These are phyloP conservation scores for Liposcelis brunnea DNA, from an alignment of 2,888 invertebrate species.

Conservation along the genomic window DNA sequence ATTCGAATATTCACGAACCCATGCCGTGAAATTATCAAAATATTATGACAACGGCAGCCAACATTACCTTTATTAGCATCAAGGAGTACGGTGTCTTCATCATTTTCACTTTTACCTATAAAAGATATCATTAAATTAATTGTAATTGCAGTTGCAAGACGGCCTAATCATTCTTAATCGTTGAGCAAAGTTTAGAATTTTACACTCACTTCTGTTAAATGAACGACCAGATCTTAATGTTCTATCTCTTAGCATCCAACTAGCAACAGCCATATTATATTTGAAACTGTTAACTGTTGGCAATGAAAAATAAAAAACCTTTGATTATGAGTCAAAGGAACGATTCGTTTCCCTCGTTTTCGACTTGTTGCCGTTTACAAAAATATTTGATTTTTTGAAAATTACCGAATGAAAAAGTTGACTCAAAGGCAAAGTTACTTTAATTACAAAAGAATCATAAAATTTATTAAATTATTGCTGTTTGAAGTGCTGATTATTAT, in stretches of 20 bases:
- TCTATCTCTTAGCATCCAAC: conserved; percentile 33
- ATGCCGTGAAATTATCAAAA: conserved; percentile 5
- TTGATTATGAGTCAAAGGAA: conserved; percentile 2
- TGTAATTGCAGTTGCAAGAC: conserved; percentile 13
- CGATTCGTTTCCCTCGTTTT: no score
- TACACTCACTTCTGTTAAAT: conserved; percentile 29
- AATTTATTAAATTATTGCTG: no score
- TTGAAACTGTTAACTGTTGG: conserved; percentile 9
- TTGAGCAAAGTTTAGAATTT: conserved; percentile 16
- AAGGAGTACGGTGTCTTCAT: conserved; percentile 41
- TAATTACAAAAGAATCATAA: no score
- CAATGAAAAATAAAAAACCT: conserved; percentile 6
- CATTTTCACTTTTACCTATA: conserved; percentile 30
- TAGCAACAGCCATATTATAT: conserved; percentile 32
- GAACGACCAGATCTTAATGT: conserved; percentile 26
- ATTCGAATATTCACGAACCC: background rate
- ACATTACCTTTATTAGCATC: conserved; percentile 33
- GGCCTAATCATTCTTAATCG: conserved; percentile 11
- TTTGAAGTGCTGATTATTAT: no score
- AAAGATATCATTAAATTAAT: conserved; percentile 15
- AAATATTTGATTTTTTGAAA: no score
- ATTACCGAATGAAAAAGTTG: no score
- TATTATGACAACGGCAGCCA: background rate
- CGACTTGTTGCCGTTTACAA: no score
- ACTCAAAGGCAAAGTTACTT: no score